phyloP scores from a whole-genome alignment of 2,888 invertebrate genomes.

The Vesta saturnalis region DNA sequence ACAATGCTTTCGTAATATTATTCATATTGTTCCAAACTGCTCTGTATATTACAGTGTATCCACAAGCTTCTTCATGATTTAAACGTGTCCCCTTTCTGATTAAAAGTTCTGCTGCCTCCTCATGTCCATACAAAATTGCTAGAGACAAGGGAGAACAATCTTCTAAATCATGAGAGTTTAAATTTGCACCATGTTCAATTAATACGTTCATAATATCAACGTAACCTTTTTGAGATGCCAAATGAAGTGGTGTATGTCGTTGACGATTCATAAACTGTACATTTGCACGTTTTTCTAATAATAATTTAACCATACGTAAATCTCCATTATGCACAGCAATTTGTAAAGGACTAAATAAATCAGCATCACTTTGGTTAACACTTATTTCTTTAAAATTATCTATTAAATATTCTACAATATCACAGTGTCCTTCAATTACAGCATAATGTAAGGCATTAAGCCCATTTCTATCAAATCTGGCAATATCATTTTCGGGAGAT shows the following conservation, averaged over 20 bases:
- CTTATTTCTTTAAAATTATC: conserved; percentile 65
- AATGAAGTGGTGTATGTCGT: conserved; percentile 58
- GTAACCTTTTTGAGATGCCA: conserved; percentile 53
- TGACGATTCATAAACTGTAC: conserved; percentile 64
- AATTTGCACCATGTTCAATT: conserved; percentile 56
- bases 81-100: conserved; percentile 70
- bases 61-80: conserved; percentile 76
- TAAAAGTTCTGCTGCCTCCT: conserved; percentile 62
- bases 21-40: conserved; percentile 74
- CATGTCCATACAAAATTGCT: conserved; percentile 60
- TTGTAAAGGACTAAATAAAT: conserved; percentile 75
- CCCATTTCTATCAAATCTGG: conserved; percentile 71
- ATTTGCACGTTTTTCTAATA: conserved; percentile 70
- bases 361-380: conserved; percentile 72
- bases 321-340: conserved; percentile 71
- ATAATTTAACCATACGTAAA: conserved; percentile 66
- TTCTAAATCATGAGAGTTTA: conserved; percentile 59
- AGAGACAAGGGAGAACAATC: conserved; percentile 64
- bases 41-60: conserved; percentile 76
- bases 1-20: conserved; percentile 67
- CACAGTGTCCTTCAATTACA: conserved; percentile 71
- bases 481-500: conserved; percentile 62
- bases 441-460: conserved; percentile 80
- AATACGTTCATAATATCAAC: conserved; percentile 52
- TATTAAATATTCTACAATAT: conserved; percentile 69